These are phyloP conservation scores for Ctenoplectra terminalis DNA, from an alignment of 1,140 invertebrate species.

Conservation along the genomic window DNA sequence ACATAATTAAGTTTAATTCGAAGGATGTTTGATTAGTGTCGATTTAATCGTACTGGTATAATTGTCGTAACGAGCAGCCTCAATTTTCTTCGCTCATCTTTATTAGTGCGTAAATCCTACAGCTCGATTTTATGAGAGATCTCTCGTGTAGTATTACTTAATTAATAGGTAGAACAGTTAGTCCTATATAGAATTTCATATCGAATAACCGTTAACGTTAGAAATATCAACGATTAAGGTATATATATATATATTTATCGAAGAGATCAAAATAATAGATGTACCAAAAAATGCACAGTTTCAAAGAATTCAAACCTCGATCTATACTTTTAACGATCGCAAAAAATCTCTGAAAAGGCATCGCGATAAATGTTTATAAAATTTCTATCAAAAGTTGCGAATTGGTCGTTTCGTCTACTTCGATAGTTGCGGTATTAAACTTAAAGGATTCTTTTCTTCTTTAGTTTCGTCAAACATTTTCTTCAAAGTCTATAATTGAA, in stretches of 20 bases:
- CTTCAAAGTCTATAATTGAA: too few species aligned
- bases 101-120: constrained; percentile 9
- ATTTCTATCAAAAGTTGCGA: too few species aligned
- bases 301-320: too few species aligned
- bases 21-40: neutral
- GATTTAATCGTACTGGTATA: neutral
- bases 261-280: too few species aligned
- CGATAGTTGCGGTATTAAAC: constrained; percentile 5
- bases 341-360: too few species aligned
- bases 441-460: neutral
- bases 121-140: constrained; percentile 34
- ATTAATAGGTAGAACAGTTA: constrained; percentile 48
- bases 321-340: too few species aligned
- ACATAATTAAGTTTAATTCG: neutral
- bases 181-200: constrained; percentile 30
- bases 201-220: constrained; percentile 11
- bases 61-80: neutral
- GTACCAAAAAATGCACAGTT: too few species aligned
- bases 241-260: too few species aligned
- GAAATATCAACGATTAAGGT: too few species aligned
- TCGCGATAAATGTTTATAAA: too few species aligned
- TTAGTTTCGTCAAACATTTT: too few species aligned
- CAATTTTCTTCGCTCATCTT: neutral
- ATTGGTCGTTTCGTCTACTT: too few species aligned
- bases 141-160: constrained; percentile 41